A percentile compares a stretch with the other conserved stretches of the same genome.
Conservation (phyloP, 2,113 vertebrate genomes). For the Cyprinodon tularosa region DNA sequence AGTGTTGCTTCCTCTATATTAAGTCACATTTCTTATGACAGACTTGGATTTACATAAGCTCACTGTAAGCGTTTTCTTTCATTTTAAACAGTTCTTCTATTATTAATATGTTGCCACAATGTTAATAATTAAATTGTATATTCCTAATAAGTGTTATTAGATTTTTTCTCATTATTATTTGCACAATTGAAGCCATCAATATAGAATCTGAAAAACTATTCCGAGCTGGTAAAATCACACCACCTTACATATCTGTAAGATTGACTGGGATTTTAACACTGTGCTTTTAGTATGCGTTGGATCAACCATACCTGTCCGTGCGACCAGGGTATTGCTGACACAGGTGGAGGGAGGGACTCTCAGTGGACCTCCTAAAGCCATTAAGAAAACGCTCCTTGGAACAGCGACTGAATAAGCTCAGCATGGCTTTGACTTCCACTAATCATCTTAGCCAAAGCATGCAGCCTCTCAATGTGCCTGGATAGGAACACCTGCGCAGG, state of each 20-base stretch:
- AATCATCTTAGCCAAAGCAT: slow-evolving; percentile 80
- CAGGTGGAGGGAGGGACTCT: slow-evolving; percentile 38
- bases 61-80: not conserved
- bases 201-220: too few species aligned
- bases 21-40: not conserved
- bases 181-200: not conserved
- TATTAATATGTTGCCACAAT: not conserved
- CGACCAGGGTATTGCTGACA: slow-evolving; percentile 65
- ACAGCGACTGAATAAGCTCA: slow-evolving; percentile 64
- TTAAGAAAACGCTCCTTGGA: slow-evolving; percentile 64
- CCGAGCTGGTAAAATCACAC: not conserved
- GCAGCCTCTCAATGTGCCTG: slow-evolving; percentile 77
- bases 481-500: slow-evolving; percentile 60
- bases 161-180: not conserved
- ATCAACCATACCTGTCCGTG: slow-evolving; percentile 4
- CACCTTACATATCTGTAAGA: not conserved
- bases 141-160: not conserved
- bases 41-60: not conserved
- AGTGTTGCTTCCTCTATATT: not conserved
- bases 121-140: not conserved
- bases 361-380: slow-evolving; percentile 59
- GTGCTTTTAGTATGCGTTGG: slow-evolving; percentile 16
- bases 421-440: slow-evolving; percentile 74
- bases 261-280: not conserved
- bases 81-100: not conserved